Base-by-base conservation (phyloP, 2,113 vertebrate species). In the Rostratula benghalensis region DNA sequence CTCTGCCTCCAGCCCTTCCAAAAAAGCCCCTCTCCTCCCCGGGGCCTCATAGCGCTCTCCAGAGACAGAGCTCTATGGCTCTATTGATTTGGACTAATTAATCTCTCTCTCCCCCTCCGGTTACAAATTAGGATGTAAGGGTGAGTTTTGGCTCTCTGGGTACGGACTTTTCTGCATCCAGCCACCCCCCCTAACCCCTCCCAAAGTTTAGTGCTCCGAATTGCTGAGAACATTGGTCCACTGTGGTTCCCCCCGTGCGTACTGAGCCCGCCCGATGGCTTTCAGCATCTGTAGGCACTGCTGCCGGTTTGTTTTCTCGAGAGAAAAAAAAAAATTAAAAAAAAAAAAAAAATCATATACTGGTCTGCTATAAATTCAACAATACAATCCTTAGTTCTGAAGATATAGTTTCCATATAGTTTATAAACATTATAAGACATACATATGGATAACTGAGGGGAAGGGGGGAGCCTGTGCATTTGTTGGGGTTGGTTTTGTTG, bases 361-460 rank as follows among this genome's bases (percentile, higher is more conserved):
- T 96, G 93, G 69, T 94, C 96, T 96, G 95, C 96, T 98, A 97
- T 97, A 97, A 98, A 97, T 96, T 97, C 88, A 91, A 95, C 94
- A 74, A 69, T 97, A 98, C 98, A 97, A 96, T 97, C 94, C 96
- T 98, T 98, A 98, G 98, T 98, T 98, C 98, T 97, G 98, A 98
- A 99, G 98, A 98, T 98, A 99, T 98, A 99, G 98, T 98, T 98
- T 98, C 98, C 97, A 75, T 98, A 98, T 98, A 98, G 94, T 98
- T 99, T 99, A 99, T 98, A 99, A 98, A 98, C 98, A 98, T 98
- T 95, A 61, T 97, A 93, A 97, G 98, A 98, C 97, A 94, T 97
- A 98, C 94, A 96, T 95, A 95, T 90, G 97, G 97, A 95, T 97
- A 97, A 93, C 13, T 93, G 94, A 93, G 90, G 86, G 90, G 94